Base-by-base conservation (phyloP, 35 echinoderm and acorn worm species). In the Stichopus chloronotus region DNA sequence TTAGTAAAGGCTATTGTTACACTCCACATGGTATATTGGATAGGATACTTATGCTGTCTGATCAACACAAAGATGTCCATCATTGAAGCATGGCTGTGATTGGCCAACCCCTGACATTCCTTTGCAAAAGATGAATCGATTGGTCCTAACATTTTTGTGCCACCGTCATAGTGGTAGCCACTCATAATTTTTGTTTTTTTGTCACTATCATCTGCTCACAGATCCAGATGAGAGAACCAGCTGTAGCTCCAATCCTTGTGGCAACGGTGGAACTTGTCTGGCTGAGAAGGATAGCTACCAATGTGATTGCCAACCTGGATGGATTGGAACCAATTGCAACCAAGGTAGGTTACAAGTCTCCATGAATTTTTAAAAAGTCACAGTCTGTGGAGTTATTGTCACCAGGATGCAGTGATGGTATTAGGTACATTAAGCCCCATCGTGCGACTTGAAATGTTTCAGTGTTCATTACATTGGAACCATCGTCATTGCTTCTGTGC, bases 251-350 rank as follows among this genome's bases (percentile, higher is more conserved):
- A 52, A 79, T 54, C 90, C 90, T 59, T 91, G 90, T 59, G 69
- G 11, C 11, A 91, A 91, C 56, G 76, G 76, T 25, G 90, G 76
- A 21, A 91, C n/a, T 6, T 91, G 90, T 91, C 21, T 91, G 53
- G 90, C 58, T 0, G 90, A 91, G 14, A 65, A 9, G 14, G 76
- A 78, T 19, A 9, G 23, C n/a, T 91, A 91, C n/a, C 63, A 78
- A 58, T 91, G 90, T 79, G 9, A 8, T 12, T 91, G 90, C 25
- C 23, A 53, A 56, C 12, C 90, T 14, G 90, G 90, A 79, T 91
- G 90, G 90, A 11, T 57, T 55, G 90, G 90, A 79, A 79, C 69
- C 52, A 91, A 91, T 57, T 91, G 90, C 53, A 91, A 91, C n/a
- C 13, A 91, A 91, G 90, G 90, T 91, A 4, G 22, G 71, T 43